Base-by-base conservation (phyloP, 2,113 vertebrate species). In the Corythaixoides concolor region DNA sequence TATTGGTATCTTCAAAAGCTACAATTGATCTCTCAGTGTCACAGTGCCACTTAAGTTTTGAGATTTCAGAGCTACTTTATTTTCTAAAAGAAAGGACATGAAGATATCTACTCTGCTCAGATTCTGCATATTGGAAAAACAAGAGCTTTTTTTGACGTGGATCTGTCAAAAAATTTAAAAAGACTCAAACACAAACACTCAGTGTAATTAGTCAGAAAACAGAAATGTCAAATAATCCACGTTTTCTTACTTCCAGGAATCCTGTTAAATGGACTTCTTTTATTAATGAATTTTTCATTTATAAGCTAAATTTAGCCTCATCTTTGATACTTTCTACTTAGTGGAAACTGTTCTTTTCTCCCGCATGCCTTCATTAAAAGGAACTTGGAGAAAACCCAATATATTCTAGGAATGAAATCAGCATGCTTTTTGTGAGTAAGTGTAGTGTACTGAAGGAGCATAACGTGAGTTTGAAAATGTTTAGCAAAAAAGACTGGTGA, bases 121-220 rank as follows among this genome's bases (percentile, higher is more conserved):
- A 58, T 45, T 66, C 35, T 87, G 26, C 15, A 68, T 30, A 17
- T 30, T 85, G 72, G 27, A 59, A 55, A 88, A 62, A 20, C 7
- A 75, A 33, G 3, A 7, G 5, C n/a, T 23, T 77, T 9, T 41
- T 87, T 60, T 47, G 85, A 47, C 9, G 28, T 5, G 19, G n/a
- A 49, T 33, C 9, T 49, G 43, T 60, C 19, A 67, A 75, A 81
- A 81, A 64, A 10, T 19, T 7, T 15, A 43, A 77, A 55, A 21
- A 78, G 19, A 8, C 0, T 8, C 6, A n/a, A 26, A 50, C 20
- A 35, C 4, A 39, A n/a, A 70, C 1, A 4, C 8, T 12, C 37
- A n/a, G 11, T 64, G 12, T 24, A 85, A 90, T 79, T 69, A 85
- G 53, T 80, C 50, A 76, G 12, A 56, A 82, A 88, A n/a, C 4